These are phyloP conservation scores for Heliothis subflexa DNA, from an alignment of 1,140 invertebrate species.

Conservation along the genomic window DNA sequence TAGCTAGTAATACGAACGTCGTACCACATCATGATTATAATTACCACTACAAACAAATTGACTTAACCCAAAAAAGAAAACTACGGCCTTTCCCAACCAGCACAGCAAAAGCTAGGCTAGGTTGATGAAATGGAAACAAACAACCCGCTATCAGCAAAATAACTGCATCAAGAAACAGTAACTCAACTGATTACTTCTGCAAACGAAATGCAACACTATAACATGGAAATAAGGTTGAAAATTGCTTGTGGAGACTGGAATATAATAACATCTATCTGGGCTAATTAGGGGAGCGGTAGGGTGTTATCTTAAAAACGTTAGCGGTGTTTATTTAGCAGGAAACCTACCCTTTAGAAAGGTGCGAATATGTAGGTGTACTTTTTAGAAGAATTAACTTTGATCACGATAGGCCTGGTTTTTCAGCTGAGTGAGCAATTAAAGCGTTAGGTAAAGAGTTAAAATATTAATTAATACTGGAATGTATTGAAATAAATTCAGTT, in stretches of 20 bases:
- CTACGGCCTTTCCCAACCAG: neutral
- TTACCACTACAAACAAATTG: neutral
- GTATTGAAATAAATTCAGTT: too few species aligned
- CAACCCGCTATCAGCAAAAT: constrained; percentile 25
- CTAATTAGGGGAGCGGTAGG: constrained; percentile 11
- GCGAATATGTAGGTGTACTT: neutral
- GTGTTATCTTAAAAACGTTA: constrained; percentile 33
- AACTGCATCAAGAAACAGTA: constrained; percentile 36
- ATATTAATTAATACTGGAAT: too few species aligned
- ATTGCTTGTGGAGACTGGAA: neutral
- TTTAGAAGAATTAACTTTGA: constrained; percentile 13
- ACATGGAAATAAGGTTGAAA: neutral
- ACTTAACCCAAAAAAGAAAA: constrained; percentile 9
- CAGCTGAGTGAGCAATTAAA: neutral
- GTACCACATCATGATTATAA: too few species aligned
- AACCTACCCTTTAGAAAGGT: constrained; percentile 4
- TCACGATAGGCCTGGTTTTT: neutral
- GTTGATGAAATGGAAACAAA: constrained; percentile 3
- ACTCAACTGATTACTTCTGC: neutral
- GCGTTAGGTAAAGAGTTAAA: neutral
- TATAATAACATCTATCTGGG: constrained; percentile 15
- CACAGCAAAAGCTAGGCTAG: constrained; percentile 7
- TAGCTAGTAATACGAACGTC: neutral
- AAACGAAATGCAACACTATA: neutral
- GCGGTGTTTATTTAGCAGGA: constrained; percentile 1